Percentiles rank a stretch among this genome's conserved stretches.
phyloP scores from a whole-genome alignment of 2,888 invertebrate genomes.

The Microplitis deprimator region DNA sequence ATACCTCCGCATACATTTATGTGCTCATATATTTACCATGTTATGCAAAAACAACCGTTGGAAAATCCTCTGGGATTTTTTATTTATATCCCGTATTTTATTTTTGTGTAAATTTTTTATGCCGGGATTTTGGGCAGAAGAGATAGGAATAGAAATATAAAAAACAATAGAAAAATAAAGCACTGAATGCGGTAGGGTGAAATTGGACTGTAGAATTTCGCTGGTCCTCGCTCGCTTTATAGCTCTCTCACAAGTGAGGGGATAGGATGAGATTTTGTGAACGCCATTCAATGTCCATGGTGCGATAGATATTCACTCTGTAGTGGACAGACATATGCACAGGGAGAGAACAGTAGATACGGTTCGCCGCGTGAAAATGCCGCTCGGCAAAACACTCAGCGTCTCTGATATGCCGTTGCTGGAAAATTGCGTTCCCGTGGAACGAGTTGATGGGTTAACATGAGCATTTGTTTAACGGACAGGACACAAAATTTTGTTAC shows the following conservation, averaged over 20 bases:
- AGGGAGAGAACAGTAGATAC: not conserved
- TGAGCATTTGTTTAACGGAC: constrained; percentile 29
- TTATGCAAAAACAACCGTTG: no score
- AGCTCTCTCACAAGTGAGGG: constrained; percentile 12
- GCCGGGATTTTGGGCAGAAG: not conserved
- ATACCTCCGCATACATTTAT: not conserved
- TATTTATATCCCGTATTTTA: constrained; percentile 3
- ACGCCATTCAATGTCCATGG: constrained; percentile 12
- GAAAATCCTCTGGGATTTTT: not conserved
- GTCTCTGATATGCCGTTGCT: constrained; percentile 3
- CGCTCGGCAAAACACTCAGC: constrained; percentile 15
- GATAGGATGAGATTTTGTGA: not conserved
- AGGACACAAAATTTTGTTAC: constrained; percentile 6
- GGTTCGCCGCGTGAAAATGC: constrained; percentile 21
- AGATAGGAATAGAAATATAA: not conserved
- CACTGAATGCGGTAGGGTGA: not conserved
- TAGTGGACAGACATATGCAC: not conserved
- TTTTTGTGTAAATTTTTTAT: not conserved
- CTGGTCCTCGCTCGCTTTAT: not conserved
- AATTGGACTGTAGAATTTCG: not conserved
- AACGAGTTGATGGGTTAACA: constrained; percentile 28
- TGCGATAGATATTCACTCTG: constrained; percentile 13
- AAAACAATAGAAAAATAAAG: not conserved
- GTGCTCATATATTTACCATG: no score
- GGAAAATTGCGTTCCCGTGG: constrained; percentile 36